Percentiles rank a stretch among this genome's conserved stretches.
These are phyloP conservation scores for Cistogaster globosa DNA, from an alignment of 2,888 invertebrate genomes.

Conservation along the genomic window DNA sequence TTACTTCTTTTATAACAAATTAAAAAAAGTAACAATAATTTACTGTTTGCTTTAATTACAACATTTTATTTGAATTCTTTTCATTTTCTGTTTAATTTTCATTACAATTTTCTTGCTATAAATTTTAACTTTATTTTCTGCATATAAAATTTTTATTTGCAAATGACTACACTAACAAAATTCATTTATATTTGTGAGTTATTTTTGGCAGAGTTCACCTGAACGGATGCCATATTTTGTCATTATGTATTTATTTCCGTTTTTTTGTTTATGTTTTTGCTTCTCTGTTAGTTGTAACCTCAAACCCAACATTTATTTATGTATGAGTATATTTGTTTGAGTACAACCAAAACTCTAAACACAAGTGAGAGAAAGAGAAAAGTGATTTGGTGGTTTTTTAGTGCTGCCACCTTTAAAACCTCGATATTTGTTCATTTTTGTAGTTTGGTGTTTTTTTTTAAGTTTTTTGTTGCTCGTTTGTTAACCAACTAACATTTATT, in stretches of 20 bases:
- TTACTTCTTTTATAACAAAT: background rate
- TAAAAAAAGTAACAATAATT: background rate
- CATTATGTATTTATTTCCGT: slow-evolving; percentile 70
- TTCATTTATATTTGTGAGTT: slow-evolving; percentile 53
- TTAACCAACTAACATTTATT: slow-evolving; percentile 62
- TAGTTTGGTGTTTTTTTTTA: no score
- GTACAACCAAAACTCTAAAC: background rate
- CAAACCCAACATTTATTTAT: slow-evolving; percentile 47
- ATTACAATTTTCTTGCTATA: background rate
- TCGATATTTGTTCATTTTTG: slow-evolving; percentile 40
- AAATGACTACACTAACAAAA: slow-evolving; percentile 9
- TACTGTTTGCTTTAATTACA: background rate
- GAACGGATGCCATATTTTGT: slow-evolving; percentile 70
- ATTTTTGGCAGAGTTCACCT: slow-evolving; percentile 64
- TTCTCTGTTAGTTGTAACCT: slow-evolving; percentile 11
- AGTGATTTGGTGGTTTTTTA: slow-evolving; percentile 17
- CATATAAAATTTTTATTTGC: background rate
- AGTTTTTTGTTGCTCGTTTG: slow-evolving; percentile 39
- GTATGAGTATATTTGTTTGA: slow-evolving; percentile 7
- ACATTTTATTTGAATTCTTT: slow-evolving; percentile 1
- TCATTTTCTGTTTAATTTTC: slow-evolving; percentile 3
- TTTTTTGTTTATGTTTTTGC: no score
- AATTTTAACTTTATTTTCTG: slow-evolving; percentile 25
- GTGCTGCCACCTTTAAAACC: slow-evolving; percentile 33
- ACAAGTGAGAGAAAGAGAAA: slow-evolving; percentile 20